Conservation (phyloP, 2,888 invertebrate genomes). For the Ellobium chinense region DNA sequence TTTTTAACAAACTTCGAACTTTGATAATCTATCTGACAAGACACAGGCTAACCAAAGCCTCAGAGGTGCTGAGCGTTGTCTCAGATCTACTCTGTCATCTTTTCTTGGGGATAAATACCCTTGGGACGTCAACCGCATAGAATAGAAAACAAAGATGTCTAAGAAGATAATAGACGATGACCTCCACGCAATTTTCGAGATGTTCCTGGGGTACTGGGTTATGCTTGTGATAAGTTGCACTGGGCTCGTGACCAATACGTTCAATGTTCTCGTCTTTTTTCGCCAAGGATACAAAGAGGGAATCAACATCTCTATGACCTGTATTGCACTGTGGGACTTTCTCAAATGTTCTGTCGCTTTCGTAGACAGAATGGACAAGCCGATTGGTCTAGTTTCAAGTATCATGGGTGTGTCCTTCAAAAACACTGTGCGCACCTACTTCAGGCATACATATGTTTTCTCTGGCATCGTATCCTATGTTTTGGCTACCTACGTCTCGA, state of each 20-base stretch:
- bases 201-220: conserved; percentile 8
- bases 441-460: neutral
- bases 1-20: too few relatives aligned
- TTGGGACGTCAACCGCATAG: too few relatives aligned
- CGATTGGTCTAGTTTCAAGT: neutral
- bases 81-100: too few relatives aligned
- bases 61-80: too few relatives aligned
- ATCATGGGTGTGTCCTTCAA: neutral
- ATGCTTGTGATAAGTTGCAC: neutral
- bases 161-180: too few relatives aligned
- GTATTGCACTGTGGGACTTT: conserved; percentile 1
- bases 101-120: too few relatives aligned
- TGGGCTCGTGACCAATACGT: conserved; percentile 1
- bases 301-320: neutral
- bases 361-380: neutral
- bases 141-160: too few relatives aligned
- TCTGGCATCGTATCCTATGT: conserved; percentile 4
- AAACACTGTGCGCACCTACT: neutral
- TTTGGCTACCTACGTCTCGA: conserved; percentile 6
- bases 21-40: too few relatives aligned
- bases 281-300: conserved; percentile 20
- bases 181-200: too few relatives aligned
- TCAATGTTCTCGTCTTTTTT: neutral
- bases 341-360: neutral
- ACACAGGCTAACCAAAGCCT: too few relatives aligned